Conservation (phyloP, 2,888 invertebrate genomes). For the Sipha maydis region DNA sequence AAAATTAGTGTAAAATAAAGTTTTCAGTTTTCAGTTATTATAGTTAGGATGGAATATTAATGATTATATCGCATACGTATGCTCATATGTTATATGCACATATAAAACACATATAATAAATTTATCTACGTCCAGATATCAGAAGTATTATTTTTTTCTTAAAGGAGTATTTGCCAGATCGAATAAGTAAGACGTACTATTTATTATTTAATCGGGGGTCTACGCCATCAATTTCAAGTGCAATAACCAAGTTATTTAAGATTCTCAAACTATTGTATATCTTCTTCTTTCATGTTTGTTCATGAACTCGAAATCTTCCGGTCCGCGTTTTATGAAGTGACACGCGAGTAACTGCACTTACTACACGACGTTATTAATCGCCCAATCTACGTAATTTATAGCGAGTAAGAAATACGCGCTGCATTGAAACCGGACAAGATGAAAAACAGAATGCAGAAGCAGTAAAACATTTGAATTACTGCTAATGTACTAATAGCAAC, state of each 20-base stretch:
- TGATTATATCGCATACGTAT: not conserved
- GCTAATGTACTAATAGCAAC: not conserved
- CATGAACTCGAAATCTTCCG: not conserved
- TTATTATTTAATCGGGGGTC: not conserved
- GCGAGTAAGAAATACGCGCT: not conserved
- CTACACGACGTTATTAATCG: constrained; percentile 29
- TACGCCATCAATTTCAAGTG: not conserved
- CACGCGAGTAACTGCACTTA: constrained; percentile 36
- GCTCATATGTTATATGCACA: not conserved
- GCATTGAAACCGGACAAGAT: constrained; percentile 16
- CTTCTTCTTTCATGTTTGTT: not conserved
- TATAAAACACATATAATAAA: not conserved
- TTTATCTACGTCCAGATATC: not conserved
- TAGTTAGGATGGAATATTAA: not conserved
- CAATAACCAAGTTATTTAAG: constrained; percentile 20
- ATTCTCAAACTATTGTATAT: not conserved
- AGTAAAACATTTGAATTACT: constrained; percentile 41
- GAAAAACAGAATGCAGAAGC: constrained; percentile 32
- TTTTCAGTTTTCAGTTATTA: not conserved
- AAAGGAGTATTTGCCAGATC: not conserved
- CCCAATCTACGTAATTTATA: constrained; percentile 49
- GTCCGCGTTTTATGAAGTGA: constrained; percentile 1
- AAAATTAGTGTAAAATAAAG: not conserved
- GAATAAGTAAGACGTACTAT: not conserved
- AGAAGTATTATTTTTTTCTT: not conserved